Evolutionary conservation across 1,140 invertebrate genomes (phyloP).

Genomic region (Drosophila albomicans): DNA sequence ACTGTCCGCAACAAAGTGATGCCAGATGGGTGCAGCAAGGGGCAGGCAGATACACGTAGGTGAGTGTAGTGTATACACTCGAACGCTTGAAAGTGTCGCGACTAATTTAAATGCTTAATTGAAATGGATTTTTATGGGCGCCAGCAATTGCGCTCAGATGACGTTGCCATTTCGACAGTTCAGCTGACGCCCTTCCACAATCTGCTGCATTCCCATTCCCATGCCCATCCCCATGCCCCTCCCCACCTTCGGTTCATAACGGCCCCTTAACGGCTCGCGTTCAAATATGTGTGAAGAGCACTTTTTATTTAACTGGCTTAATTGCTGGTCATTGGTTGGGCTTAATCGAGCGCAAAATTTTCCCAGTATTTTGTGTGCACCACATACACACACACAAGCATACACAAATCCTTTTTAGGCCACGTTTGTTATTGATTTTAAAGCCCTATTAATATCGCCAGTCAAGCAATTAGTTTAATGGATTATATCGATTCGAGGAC

Average conservation of each 20-base stretch:
- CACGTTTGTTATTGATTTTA: conserved; percentile 69
- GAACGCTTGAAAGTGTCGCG: conserved; percentile 73
- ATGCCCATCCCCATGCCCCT: too few relatives aligned
- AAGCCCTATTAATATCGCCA: conserved; percentile 61
- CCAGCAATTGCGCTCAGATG: conserved; percentile 69
- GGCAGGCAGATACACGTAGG: not conserved
- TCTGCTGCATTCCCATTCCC: too few relatives aligned
- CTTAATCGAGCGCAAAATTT: conserved; percentile 76
- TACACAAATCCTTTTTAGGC: conserved; percentile 40
- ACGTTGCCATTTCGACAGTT: conserved; percentile 44
- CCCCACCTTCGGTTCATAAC: not conserved
- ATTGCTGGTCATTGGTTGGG: conserved; percentile 65
- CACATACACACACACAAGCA: too few relatives aligned
- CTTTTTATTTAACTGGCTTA: conserved; percentile 82
- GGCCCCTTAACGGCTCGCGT: not conserved
- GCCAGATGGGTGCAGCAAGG: conserved; percentile 11
- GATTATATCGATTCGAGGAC: conserved; percentile 44
- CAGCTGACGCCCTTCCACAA: not conserved
- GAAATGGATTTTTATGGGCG: conserved; percentile 83
- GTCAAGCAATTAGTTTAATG: conserved; percentile 54
- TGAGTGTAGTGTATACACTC: conserved; percentile 14
- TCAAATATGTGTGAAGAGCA: conserved; percentile 76
- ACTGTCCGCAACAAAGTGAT: conserved; percentile 66
- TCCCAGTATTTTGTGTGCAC: conserved; percentile 10
- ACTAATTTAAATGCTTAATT: conserved; percentile 85